These are phyloP conservation scores for Stictocephala bisonia DNA, from an alignment of 2,888 invertebrate genomes.

Conservation along the genomic window DNA sequence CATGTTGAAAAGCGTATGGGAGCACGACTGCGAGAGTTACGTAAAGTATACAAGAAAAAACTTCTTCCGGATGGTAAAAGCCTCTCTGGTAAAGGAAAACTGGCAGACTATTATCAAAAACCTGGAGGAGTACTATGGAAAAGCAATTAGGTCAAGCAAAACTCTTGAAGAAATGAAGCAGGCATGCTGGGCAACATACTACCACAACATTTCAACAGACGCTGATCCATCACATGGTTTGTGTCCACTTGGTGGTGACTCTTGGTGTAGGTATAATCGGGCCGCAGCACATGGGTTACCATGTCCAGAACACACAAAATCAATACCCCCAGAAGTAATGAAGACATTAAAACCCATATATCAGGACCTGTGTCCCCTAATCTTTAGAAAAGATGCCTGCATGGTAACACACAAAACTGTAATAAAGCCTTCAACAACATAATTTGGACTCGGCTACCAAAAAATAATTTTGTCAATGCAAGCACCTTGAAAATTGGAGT, in stretches of 20 bases:
- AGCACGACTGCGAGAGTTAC: slow-evolving; percentile 8
- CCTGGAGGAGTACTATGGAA: slow-evolving; percentile 14
- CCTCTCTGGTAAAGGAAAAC: slow-evolving; percentile 8
- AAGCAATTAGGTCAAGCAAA: slow-evolving; percentile 18
- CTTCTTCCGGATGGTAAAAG: slow-evolving; percentile 11
- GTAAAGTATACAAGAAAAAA: slow-evolving; percentile 9
- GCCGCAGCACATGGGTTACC: slow-evolving; percentile 11
- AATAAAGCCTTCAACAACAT: slow-evolving; percentile 1
- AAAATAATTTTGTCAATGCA: not conserved
- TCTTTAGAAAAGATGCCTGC: not conserved
- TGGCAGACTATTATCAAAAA: slow-evolving; percentile 1
- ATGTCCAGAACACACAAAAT: slow-evolving; percentile 2
- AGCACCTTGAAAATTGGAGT: slow-evolving; percentile 1
- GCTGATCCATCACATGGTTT: slow-evolving; percentile 9
- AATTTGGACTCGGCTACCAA: not conserved
- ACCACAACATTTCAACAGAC: slow-evolving; percentile 23
- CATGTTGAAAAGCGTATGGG: slow-evolving; percentile 28
- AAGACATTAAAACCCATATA: not conserved
- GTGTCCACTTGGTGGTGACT: not conserved
- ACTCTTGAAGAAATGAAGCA: slow-evolving; percentile 29
- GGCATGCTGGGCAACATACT: slow-evolving; percentile 24
- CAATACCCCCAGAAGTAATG: not conserved
- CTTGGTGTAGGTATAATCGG: slow-evolving; percentile 24
- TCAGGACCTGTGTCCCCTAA: not conserved
- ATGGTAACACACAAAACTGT: slow-evolving; percentile 7